Evolutionary conservation across 2,888 invertebrate species (phyloP), one percentile per base, ranked within the genome.

Genomic region (Agelastica alni): DNA sequence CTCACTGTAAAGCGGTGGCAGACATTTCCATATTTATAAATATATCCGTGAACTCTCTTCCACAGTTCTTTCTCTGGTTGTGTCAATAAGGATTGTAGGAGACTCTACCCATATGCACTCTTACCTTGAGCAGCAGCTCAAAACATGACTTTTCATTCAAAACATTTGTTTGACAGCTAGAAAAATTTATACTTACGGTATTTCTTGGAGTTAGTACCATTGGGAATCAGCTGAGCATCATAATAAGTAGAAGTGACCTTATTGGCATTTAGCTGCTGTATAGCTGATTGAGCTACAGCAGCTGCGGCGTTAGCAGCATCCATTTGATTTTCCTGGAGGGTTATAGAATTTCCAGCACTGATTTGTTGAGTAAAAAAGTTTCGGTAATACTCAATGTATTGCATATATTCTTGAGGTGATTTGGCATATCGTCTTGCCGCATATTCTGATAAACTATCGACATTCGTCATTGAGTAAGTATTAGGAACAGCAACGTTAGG

Each of bases 221-320:
- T 82, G 6, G 85, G 85, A 2, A 32, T 78, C 36, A 78, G 70
- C 0, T 80, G 71, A 10, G 76, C 73, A 70, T 85, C 71, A 56
- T 72, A 76, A 52, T 72, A 73, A 2, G 71, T 70, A 9, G 36
- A 14, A 18, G 37, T 47, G 1, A 44, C 37, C 62, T 77, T 75
- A 56, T 68, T 73, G n/a, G 77, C 74, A 53, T 85, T 83, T 46
- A 85, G 78, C 63, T 85, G 85, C 62, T 84, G 83, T 55, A 92
- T 90, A 3, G 94, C 94, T 0, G 91, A 91, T 66, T 93, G 89
- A 0, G 95, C 93, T 0, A 94, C 92, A 0, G 93, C 91, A 0
- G 91, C 93, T 0, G 91, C 91, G 75, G 92, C 92, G 0, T 89
- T 90, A 6, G 87, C 78, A 63, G 88, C 88, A 56, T 86, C 88